Evolutionary conservation across 1,140 invertebrate species (phyloP).

Genomic region (Rhyzopertha dominica): DNA sequence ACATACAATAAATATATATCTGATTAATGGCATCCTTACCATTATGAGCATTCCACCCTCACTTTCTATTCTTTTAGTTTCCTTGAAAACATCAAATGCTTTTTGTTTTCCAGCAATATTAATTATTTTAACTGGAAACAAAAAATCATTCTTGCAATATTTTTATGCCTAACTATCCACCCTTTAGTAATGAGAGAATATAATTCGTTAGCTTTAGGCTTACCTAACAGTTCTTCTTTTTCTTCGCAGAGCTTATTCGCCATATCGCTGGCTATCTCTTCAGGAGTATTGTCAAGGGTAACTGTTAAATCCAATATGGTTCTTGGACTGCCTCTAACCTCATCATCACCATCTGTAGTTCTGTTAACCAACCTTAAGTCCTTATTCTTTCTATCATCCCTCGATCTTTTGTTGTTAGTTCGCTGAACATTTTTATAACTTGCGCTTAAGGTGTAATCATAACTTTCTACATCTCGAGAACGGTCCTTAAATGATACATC

Average conservation of each 20-base stretch:
- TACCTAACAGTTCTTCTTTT: conserved; percentile 66
- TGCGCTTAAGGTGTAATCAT: conserved; percentile 48
- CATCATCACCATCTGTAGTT: conserved; percentile 16
- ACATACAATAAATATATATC: conserved; percentile 1
- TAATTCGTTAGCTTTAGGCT: too few relatives aligned
- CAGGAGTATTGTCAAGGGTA: conserved; percentile 49
- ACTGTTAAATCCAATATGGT: conserved; percentile 51
- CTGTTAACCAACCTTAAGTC: conserved; percentile 53
- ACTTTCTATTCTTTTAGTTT: conserved; percentile 74
- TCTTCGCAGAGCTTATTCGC: conserved; percentile 64
- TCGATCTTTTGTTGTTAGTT: conserved; percentile 54
- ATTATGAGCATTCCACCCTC: conserved; percentile 78
- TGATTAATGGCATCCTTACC: conserved; percentile 46
- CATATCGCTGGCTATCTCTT: conserved; percentile 63
- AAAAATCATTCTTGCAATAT: conserved; percentile 11
- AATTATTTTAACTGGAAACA: conserved; percentile 63
- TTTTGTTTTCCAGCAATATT: conserved; percentile 66
- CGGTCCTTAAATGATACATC: conserved; percentile 53
- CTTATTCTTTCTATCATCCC: conserved; percentile 54
- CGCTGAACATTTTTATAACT: conserved; percentile 44
- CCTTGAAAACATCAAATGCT: conserved; percentile 68
- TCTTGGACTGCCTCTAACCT: conserved; percentile 48
- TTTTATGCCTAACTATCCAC: neutral
- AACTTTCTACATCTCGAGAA: conserved; percentile 56
- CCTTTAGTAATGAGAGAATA: too few relatives aligned